Evolutionary conservation across 2,888 invertebrate genomes (phyloP), one percentile per base, ranked within the genome.

Genomic region (Pinctada fucata): DNA sequence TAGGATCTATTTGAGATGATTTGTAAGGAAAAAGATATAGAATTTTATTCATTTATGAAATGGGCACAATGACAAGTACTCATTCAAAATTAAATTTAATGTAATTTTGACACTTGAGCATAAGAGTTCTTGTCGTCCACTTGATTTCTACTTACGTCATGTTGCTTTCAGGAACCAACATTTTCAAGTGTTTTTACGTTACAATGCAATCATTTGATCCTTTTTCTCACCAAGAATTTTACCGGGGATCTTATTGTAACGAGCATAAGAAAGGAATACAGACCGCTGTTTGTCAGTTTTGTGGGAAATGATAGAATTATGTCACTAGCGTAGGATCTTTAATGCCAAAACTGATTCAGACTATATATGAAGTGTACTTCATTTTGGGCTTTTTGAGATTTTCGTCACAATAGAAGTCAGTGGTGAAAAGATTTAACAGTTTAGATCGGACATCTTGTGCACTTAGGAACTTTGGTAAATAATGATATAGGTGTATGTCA

Each of bases 41-140:
- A 31, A 31, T 31, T 31, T 31, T 31, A 31, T 31, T 31, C 31
- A 31, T 31, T 31, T 31, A 31, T 31, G 31, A 31, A 31, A 31
- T 31, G 31, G 31, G 31, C 31, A 31, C 31, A 31, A 31, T 31
- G 31, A 31, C 31, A 31, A 31, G 31, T 31, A 31, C 31, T 31
- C 31, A 31, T 31, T 31, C 31, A 58, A 58, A 13, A 58, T 13
- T 6, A 58, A 58, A 58, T 10, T 58, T 58, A 58, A 58, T 58
- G 58, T 58, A 58, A 58, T 58, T 58, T 58, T 58, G 58, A 58
- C 58, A 58, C 58, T 58, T 58, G 58, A 58, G 58, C 58, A 58
- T 58, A 58, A 58, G 58, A 10, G 13, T 6, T 58, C 58, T 58
- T 58, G 58, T 10, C 8, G 58, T 13, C 6, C 58, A 6, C 58